Conservation (phyloP, 2,797 vertebrate genomes). For the Diglossa cyanea region DNA sequence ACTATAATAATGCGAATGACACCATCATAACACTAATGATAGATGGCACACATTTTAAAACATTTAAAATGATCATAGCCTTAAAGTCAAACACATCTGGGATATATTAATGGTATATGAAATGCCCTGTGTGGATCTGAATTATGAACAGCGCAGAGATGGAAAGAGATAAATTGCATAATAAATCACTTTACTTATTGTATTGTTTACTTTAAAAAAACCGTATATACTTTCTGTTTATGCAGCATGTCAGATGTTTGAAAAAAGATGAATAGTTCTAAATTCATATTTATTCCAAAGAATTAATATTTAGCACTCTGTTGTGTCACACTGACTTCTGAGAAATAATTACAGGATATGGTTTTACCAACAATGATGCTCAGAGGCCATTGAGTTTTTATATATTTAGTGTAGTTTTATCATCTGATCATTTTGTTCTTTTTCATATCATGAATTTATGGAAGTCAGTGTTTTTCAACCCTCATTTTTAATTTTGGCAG, state of each 20-base stretch:
- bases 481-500: slow-evolving; percentile 43
- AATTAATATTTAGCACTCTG: slow-evolving; percentile 73
- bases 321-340: slow-evolving; percentile 63
- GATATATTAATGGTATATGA: slow-evolving; percentile 78
- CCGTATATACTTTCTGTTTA: slow-evolving; percentile 73
- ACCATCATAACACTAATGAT: slow-evolving; percentile 76
- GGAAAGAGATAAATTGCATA: slow-evolving; percentile 81
- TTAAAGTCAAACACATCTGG: slow-evolving; percentile 74
- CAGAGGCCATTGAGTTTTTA: slow-evolving; percentile 43
- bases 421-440: slow-evolving; percentile 46
- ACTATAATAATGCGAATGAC: slow-evolving; percentile 62
- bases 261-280: slow-evolving; percentile 76
- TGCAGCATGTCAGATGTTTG: slow-evolving; percentile 73
- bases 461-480: slow-evolving; percentile 34
- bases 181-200: slow-evolving; percentile 79
- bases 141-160: slow-evolving; percentile 75
- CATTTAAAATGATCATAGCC: slow-evolving; percentile 78
- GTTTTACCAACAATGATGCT: slow-evolving; percentile 57
- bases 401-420: slow-evolving; percentile 52
- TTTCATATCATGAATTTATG: slow-evolving; percentile 51
- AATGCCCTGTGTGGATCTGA: slow-evolving; percentile 72
- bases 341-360: slow-evolving; percentile 72
- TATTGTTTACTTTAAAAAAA: slow-evolving; percentile 72
- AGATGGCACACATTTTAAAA: slow-evolving; percentile 77
- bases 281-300: slow-evolving; percentile 73